Evolutionary conservation across 1,140 invertebrate genomes (phyloP), one percentile per base, ranked within the genome.

Genomic region (Bombus haemorrhoidalis): DNA sequence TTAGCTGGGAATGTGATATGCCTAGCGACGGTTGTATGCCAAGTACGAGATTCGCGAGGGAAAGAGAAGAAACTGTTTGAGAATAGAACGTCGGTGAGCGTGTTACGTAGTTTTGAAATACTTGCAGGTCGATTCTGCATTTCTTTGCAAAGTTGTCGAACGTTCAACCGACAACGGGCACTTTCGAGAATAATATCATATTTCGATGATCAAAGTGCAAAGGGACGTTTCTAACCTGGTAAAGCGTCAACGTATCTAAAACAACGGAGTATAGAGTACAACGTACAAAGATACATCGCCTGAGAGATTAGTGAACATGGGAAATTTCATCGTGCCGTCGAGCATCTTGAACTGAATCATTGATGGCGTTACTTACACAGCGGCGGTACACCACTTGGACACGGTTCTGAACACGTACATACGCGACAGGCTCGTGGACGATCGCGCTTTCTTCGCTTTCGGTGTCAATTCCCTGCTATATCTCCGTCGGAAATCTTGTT

Each of bases 401-500:
- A 81, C 41, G 78, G 41, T 85, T 85, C 57, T 75, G 78, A 76
- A 64, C 72, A 76, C 53, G 72, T 71, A 76, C 53, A 39, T 76
- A 59, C 43, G 22, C 37, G 37, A 43, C 41, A 74, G 41, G 39
- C 53, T 39, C 41, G 28, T 53, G 59, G 39, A 86, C 71, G 62
- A 81, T 86, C 43, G 68, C 79, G 59, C 37, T 76, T 81, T 41
- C 62, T 69, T 82, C 83, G 69, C 41, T 74, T 43, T 72, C 57
- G 62, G 53, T 18, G 12, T 62, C 79, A 32, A 66, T 68, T 85
- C 83, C 41, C 68, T 5, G 57, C 25, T 62, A 22, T 69, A 80
- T 64, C 83, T 80, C 34, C 53, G 34, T 18, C 41, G 80, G 39
- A 82, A 86, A 82, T 81, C 85, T 82, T 53, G 79, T 86, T 86